Percentiles rank a stretch among this genome's conserved stretches.
Evolutionary conservation across 1,140 invertebrate species (phyloP).

Genomic region (Bilobella aurantiaca): DNA sequence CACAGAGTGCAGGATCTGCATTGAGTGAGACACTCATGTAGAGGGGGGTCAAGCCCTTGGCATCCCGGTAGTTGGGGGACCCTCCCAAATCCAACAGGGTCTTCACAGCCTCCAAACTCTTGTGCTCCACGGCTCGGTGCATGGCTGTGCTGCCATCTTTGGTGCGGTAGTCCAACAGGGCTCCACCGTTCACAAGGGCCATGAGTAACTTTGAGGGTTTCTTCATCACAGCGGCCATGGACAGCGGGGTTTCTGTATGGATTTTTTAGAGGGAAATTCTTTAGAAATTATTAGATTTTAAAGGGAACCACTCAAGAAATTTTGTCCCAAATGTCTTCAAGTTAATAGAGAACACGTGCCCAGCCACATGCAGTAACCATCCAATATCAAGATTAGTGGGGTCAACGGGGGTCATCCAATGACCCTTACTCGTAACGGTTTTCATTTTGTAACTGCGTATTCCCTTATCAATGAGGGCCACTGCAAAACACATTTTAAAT

Average conservation of each 20-base stretch:
- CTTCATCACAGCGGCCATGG: constrained; percentile 71
- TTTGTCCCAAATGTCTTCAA: too few relatives aligned
- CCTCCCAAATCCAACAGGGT: constrained; percentile 86
- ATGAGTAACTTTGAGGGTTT: constrained; percentile 80
- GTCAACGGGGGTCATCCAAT: too few relatives aligned
- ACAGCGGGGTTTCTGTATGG: constrained; percentile 85
- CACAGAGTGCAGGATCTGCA: constrained; percentile 52
- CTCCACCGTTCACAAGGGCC: constrained; percentile 92
- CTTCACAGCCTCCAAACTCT: constrained; percentile 76
- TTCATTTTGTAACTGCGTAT: too few relatives aligned
- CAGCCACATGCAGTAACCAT: too few relatives aligned
- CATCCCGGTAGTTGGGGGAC: constrained; percentile 93
- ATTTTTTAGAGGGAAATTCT: too few relatives aligned
- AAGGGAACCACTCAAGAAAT: too few relatives aligned
- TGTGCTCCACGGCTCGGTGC: constrained; percentile 74
- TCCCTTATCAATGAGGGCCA: too few relatives aligned
- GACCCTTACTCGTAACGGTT: too few relatives aligned
- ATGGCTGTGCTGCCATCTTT: constrained; percentile 86
- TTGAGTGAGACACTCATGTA: constrained; percentile 64
- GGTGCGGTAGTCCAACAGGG: constrained; percentile 90
- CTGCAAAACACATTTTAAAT: too few relatives aligned
- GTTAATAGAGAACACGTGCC: too few relatives aligned
- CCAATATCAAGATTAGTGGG: too few relatives aligned
- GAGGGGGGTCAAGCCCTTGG: constrained; percentile 78
- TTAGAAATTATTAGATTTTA: too few relatives aligned